Evolutionary conservation across 2,888 invertebrate species (phyloP).

Genomic region (Fissipunctia ypsillon): DNA sequence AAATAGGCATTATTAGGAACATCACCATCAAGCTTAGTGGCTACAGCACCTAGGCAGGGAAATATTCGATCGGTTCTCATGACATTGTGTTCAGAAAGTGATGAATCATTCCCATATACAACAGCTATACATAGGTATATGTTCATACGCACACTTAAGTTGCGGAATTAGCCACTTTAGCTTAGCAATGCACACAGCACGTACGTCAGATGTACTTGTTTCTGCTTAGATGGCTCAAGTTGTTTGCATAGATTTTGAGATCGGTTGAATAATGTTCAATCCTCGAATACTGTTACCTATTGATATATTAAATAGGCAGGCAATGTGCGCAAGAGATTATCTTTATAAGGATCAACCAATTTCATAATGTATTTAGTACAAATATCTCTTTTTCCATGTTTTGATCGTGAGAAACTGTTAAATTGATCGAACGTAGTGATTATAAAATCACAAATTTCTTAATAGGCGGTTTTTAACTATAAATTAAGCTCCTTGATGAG

Average conservation of each 20-base stretch:
- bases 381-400: not conserved
- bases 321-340: not conserved
- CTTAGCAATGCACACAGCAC: not conserved
- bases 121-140: not conserved
- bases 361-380: not conserved
- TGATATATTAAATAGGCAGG: not conserved
- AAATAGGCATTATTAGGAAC: not conserved
- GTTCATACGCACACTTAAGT: not conserved
- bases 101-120: not conserved
- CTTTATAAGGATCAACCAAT: not conserved
- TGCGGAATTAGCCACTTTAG: slow-evolving; percentile 21
- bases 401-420: not conserved
- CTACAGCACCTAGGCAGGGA: not conserved
- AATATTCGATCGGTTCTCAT: not conserved
- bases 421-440: not conserved
- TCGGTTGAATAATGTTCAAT: slow-evolving; percentile 39
- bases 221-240: slow-evolving; percentile 18
- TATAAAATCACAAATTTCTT: not conserved
- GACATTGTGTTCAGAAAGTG: not conserved
- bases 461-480: not conserved
- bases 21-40: not conserved
- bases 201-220: slow-evolving; percentile 7
- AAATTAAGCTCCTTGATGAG: too few species aligned
- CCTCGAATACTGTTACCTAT: not conserved
- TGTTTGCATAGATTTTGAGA: slow-evolving; percentile 23